phyloP scores from a whole-genome alignment of 2,113 vertebrate genomes.

The Salminus brasiliensis region DNA sequence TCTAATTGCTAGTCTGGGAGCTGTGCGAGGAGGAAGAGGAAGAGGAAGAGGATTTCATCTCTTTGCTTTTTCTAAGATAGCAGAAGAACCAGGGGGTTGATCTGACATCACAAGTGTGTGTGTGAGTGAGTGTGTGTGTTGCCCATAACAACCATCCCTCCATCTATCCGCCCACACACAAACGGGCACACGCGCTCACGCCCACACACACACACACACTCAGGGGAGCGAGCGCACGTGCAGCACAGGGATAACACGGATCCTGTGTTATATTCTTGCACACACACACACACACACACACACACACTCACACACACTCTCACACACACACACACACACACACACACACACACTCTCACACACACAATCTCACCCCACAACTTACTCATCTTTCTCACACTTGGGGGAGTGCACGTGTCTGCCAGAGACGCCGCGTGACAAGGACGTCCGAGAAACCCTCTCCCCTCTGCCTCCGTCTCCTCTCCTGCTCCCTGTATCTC shows the following conservation, averaged over 20 bases:
- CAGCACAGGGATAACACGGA: background rate
- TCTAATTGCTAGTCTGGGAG: constrained; percentile 11
- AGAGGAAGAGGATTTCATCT: constrained; percentile 18
- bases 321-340: background rate
- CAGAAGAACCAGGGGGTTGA: background rate
- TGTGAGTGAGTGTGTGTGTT: constrained; percentile 1
- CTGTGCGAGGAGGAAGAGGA: background rate
- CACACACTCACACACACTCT: background rate
- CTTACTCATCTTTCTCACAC: background rate
- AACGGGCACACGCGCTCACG: background rate
- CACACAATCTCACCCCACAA: background rate
- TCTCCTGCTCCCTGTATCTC: background rate
- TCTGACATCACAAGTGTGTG: background rate
- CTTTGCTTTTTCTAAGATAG: background rate
- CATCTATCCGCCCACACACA: constrained; percentile 5
- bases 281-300: background rate
- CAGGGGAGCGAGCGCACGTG: background rate
- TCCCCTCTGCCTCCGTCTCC: background rate
- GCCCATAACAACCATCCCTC: constrained; percentile 33
- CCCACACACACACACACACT: constrained; percentile 3
- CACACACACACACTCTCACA: background rate
- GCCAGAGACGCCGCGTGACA: background rate
- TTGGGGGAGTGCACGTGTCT: background rate
- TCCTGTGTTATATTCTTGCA: background rate
- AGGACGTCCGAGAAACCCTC: background rate